Conservation (phyloP, 2,797 vertebrate species). For the Huso huso region DNA sequence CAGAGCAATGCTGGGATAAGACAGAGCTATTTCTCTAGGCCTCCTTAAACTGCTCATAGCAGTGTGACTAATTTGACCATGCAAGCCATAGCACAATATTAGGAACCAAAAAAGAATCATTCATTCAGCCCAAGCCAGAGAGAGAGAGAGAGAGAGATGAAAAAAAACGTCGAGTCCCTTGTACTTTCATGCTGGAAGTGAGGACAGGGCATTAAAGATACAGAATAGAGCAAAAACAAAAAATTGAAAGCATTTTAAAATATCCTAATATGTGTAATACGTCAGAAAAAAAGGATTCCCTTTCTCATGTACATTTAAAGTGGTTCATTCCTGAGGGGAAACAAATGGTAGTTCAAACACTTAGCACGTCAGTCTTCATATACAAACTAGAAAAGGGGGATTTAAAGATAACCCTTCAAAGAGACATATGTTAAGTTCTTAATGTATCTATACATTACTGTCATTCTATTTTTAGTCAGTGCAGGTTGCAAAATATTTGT, state of each 20-base stretch:
- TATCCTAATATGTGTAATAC: background rate
- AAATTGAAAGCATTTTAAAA: background rate
- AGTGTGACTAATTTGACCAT: slow-evolving; percentile 57
- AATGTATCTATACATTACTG: slow-evolving; percentile 2
- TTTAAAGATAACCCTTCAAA: background rate
- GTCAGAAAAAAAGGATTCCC: background rate
- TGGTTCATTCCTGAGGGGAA: no score
- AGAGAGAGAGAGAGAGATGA: background rate
- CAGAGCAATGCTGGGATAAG: slow-evolving; percentile 32
- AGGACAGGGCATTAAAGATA: background rate
- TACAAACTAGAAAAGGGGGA: background rate
- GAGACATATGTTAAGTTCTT: background rate
- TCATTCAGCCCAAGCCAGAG: slow-evolving; percentile 24
- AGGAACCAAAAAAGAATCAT: no score
- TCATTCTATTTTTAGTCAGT: slow-evolving; percentile 39
- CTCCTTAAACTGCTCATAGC: slow-evolving; percentile 64
- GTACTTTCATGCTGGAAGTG: background rate
- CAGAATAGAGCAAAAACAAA: background rate
- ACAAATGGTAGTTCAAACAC: no score
- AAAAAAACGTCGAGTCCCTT: no score
- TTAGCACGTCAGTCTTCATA: background rate
- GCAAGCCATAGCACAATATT: slow-evolving; percentile 35
- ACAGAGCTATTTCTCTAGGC: slow-evolving; percentile 43
- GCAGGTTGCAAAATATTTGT: slow-evolving; percentile 66
- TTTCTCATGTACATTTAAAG: slow-evolving; percentile 5